Evolutionary conservation across 2,797 vertebrate genomes (phyloP), one percentile per base, ranked within the genome.

Genomic region (Decapterus maruadsi): DNA sequence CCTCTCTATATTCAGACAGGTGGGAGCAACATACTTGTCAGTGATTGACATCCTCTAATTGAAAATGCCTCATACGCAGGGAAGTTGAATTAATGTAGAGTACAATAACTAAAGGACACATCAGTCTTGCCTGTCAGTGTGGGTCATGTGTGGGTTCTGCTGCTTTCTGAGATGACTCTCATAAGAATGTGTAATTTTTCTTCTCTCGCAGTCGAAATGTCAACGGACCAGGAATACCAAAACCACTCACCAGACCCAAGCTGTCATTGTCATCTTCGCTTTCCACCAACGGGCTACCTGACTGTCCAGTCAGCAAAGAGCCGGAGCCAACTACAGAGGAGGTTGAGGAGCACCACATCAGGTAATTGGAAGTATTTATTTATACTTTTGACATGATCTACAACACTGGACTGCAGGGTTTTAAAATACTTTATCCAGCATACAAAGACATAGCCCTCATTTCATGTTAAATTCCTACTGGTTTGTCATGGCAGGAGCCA

Each of bases 261-360:
- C 91, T 97, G 87, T 96, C 95, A 4, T 78, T 96, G 89, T 93
- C 96, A 36, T 34, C 92, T 67, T 94, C 96, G 5, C 95, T 96
- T 92, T 96, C 97, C 62, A 96, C 96, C 74, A 98, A 98, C n/a
- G 97, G 97, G 88, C 96, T 98, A 77, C 96, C 96, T 40, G 96
- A 97, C 81, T 95, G 93, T 86, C 81, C 93, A n/a, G 94, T 95
- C 55, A 94, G 90, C 83, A 97, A 95, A 92, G 96, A 96, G 31
- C 86, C 93, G 29, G 94, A 86, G 53, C 14, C 79, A 57, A 61
- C 83, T 68, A 86, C 88, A 77, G 94, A 94, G 57, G 93, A 94
- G 50, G 78, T 67, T 38, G 95, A 96, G 70, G 95, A 96, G 48
- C 95, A 95, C 75, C 92, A n/a, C 42, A 26, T 79, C 46, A 82